phyloP scores from a whole-genome alignment of 2,888 invertebrate genomes.

The Dastarcus helophoroides region DNA sequence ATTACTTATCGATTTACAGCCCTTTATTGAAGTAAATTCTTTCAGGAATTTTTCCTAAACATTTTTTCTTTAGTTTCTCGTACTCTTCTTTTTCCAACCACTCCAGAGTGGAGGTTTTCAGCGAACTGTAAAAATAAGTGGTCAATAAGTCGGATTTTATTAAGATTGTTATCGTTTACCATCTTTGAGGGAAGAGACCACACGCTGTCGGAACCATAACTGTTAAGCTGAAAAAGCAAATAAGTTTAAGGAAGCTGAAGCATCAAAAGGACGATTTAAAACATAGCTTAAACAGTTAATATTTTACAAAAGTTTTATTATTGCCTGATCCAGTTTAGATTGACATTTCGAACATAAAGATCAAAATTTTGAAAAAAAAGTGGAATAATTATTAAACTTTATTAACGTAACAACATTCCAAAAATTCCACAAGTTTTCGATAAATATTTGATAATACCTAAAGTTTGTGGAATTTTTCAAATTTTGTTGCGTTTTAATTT shows the following conservation, averaged over 20 bases:
- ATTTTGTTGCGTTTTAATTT: too few species aligned
- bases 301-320: too few species aligned
- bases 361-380: too few species aligned
- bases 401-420: too few species aligned
- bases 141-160: neutral
- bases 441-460: too few species aligned
- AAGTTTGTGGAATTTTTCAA: too few species aligned
- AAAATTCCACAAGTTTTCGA: too few species aligned
- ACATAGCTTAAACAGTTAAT: too few species aligned
- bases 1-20: slow-evolving; percentile 57
- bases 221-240: slow-evolving; percentile 49
- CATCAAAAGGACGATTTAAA: too few species aligned
- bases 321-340: too few species aligned
- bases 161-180: slow-evolving; percentile 44
- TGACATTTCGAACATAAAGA: too few species aligned
- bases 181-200: slow-evolving; percentile 74
- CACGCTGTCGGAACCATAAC: slow-evolving; percentile 85
- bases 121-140: slow-evolving; percentile 18
- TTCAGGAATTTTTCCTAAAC: slow-evolving; percentile 52
- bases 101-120: slow-evolving; percentile 59
- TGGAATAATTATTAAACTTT: too few species aligned
- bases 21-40: slow-evolving; percentile 84
- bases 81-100: slow-evolving; percentile 64
- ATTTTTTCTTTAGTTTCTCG: slow-evolving; percentile 53
- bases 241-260: neutral